Evolutionary conservation across 1,140 invertebrate species (phyloP), one percentile per base, ranked within the genome.

Genomic region (Orius insidiosus): DNA sequence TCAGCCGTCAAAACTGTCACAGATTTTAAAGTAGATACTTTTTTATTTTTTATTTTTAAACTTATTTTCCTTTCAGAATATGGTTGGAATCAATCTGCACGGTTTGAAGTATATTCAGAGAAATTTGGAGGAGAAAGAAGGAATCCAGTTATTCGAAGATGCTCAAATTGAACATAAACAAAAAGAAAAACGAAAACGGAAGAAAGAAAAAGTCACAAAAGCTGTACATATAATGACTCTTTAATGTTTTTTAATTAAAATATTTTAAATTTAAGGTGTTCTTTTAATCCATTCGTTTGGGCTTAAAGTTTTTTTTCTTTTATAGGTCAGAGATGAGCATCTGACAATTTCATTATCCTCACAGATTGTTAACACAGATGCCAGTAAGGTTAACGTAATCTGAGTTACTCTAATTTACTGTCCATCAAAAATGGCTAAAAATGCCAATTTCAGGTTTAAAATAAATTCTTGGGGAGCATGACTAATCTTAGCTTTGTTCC

Each of bases 21-120:
- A 40, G 61, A 74, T 51, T 61, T 81, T 18, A 69, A 73, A 62
- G 81, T 85, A 64, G 68, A 63, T 60, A 47, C 37, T 52, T 64
- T 9, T 14, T 33, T 39, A 39, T 30, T 33, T 41, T 41, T 10
- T 14, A 15, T 41, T 41, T n/a, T n/a, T n/a, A n/a, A n/a, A 49
- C 53, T 52, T 61, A n/a, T n/a, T n/a, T n/a, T n/a, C n/a, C n/a
- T 68, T 63, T 50, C 60, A 92, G 74, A 84, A 96, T 64, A 72
- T 74, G 41, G 66, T 90, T 45, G 90, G 88, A 3, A 85, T 80
- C 59, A 98, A 97, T 67, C 61, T 85, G 39, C 79, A 87, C 59
- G 87, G 79, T 0, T 65, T 96, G 53, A 68, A 76, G 45, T 78
- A 85, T 58, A 55, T 88, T 9, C 76, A 85, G 58, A 66, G 75